These are phyloP conservation scores for Papilio helenus DNA, from an alignment of 1,140 invertebrate genomes.

Conservation along the genomic window DNA sequence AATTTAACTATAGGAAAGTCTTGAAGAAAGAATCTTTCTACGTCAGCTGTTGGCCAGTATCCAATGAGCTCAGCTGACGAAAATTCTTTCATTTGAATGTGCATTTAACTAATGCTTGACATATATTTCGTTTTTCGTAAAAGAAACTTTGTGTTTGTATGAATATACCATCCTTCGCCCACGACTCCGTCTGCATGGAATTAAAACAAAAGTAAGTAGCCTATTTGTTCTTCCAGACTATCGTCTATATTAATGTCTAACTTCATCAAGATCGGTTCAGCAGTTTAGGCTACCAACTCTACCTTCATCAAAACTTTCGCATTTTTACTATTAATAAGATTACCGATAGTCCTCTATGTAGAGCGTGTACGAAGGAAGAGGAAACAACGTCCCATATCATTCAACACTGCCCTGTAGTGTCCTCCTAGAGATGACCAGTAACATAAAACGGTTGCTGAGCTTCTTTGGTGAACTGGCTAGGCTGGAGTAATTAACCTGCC, in stretches of 20 bases:
- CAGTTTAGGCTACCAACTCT: no score
- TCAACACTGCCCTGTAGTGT: neutral
- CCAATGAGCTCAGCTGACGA: conserved; percentile 4
- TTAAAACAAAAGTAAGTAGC: no score
- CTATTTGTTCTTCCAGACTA: no score
- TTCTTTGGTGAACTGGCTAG: neutral
- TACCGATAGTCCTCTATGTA: neutral
- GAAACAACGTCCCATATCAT: no score
- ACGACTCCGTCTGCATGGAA: no score
- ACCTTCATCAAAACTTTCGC: no score
- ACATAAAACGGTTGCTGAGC: neutral
- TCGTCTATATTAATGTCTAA: no score
- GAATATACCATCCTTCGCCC: neutral
- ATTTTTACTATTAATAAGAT: neutral
- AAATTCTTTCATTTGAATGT: neutral
- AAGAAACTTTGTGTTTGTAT: neutral
- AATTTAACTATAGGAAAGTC: neutral
- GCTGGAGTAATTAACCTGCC: neutral
- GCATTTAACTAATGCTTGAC: neutral
- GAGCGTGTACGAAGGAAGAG: neutral
- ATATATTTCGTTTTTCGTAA: neutral
- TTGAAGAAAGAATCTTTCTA: neutral
- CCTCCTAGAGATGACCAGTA: neutral
- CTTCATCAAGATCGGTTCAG: no score
- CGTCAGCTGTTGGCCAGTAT: conserved; percentile 6